These are phyloP conservation scores for Tetragnatha versicolor DNA, from an alignment of 1,140 invertebrate species.

Conservation along the genomic window DNA sequence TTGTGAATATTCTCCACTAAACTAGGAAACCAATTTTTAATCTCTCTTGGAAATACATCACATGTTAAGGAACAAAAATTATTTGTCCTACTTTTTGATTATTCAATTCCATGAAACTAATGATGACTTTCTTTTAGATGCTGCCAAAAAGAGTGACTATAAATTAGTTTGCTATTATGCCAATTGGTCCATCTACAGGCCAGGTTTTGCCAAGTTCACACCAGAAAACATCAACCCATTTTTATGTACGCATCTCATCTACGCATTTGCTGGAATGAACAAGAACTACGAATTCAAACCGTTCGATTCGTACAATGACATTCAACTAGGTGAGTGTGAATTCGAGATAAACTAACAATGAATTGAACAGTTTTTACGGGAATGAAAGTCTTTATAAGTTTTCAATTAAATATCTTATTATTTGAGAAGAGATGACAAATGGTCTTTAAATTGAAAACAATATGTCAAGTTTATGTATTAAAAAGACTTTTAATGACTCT, in stretches of 20 bases:
- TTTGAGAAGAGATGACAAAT: no score
- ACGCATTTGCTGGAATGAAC: constrained; percentile 91
- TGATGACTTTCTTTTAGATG: constrained; percentile 6
- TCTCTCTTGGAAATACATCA: not conserved
- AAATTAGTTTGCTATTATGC: constrained; percentile 86
- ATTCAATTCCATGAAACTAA: not conserved
- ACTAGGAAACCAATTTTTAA: not conserved
- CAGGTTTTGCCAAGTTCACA: constrained; percentile 83
- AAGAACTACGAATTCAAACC: constrained; percentile 89
- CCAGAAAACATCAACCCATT: constrained; percentile 96
- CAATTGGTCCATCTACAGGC: constrained; percentile 86
- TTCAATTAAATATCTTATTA: no score
- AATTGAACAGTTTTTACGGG: no score
- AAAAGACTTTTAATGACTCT: no score
- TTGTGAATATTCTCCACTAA: no score
- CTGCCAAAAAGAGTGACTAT: constrained; percentile 31
- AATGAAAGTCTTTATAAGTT: no score
- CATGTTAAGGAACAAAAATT: not conserved
- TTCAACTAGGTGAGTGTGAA: constrained; percentile 83
- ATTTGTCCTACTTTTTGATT: not conserved
- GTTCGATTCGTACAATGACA: constrained; percentile 94
- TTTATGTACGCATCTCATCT: constrained; percentile 92
- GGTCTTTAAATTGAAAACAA: no score
- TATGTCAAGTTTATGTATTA: no score
- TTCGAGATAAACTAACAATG: no score